phyloP scores from a whole-genome alignment of 1,140 invertebrate genomes.

The Wasmannia auropunctata region DNA sequence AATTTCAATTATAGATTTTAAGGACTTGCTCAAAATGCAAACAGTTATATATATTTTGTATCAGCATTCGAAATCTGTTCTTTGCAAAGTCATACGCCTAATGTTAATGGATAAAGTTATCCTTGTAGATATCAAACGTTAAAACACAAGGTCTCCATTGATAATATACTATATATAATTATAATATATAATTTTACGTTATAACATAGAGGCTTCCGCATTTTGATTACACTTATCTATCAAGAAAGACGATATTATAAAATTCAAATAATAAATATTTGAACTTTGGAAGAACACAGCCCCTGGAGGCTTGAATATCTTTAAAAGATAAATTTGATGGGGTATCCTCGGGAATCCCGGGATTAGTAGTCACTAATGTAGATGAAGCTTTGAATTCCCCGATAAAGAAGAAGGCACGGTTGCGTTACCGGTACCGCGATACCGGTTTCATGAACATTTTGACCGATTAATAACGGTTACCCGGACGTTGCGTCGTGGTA shows the following conservation, averaged over 20 bases:
- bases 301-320: neutral
- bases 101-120: too few relatives aligned
- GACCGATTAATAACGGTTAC: conserved; percentile 16
- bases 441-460: neutral
- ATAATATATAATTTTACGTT: too few relatives aligned
- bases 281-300: neutral
- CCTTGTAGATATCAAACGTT: too few relatives aligned
- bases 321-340: neutral
- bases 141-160: too few relatives aligned
- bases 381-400: neutral
- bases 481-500: neutral
- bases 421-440: neutral
- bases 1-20: neutral
- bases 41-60: too few relatives aligned
- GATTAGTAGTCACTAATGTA: neutral
- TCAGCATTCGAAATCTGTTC: too few relatives aligned
- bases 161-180: too few relatives aligned
- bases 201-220: too few relatives aligned
- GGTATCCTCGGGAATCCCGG: neutral
- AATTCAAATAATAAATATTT: too few relatives aligned
- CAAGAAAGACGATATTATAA: neutral
- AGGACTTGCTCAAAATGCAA: too few relatives aligned
- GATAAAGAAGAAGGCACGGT: neutral
- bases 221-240: neutral
- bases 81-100: too few relatives aligned